Percentiles rank a stretch among this genome's conserved stretches.
phyloP scores from a whole-genome alignment of 2,113 vertebrate species.

The Cebidichthys violaceus region DNA sequence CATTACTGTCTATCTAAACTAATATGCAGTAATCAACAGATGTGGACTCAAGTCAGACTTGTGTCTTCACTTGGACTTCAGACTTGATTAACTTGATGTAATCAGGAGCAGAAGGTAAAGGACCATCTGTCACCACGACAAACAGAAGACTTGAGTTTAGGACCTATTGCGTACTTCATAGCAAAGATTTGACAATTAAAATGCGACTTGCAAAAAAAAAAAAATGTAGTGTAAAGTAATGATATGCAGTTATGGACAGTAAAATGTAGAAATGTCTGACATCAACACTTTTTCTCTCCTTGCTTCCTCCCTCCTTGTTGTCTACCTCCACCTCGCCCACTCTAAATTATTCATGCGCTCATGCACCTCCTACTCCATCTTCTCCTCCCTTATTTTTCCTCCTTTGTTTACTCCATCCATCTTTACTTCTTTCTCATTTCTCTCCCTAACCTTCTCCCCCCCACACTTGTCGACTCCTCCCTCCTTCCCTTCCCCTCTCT shows the following conservation, averaged over 20 bases:
- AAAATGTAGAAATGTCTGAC: background rate
- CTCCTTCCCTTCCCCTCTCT: background rate
- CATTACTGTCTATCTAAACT: background rate
- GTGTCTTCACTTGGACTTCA: background rate
- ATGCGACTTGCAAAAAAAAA: too few species aligned
- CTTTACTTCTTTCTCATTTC: background rate
- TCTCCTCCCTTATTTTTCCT: background rate
- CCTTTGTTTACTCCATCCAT: background rate
- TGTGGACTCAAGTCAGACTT: background rate
- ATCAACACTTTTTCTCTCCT: background rate
- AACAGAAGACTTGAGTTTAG: too few species aligned
- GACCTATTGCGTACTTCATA: too few species aligned
- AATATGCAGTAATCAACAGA: background rate
- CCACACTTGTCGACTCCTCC: too few species aligned
- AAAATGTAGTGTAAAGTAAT: background rate
- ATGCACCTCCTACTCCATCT: background rate
- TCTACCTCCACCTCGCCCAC: background rate
- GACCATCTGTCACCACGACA: too few species aligned
- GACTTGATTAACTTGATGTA: background rate
- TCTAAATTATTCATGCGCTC: slow-evolving; percentile 25
- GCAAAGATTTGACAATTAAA: too few species aligned
- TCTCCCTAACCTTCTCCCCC: background rate
- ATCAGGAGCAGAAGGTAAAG: background rate
- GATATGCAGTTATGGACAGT: too few species aligned
- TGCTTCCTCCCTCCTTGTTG: slow-evolving; percentile 10